Base-by-base conservation (phyloP, 2,113 vertebrate species). In the Barnardius zonarius region DNA sequence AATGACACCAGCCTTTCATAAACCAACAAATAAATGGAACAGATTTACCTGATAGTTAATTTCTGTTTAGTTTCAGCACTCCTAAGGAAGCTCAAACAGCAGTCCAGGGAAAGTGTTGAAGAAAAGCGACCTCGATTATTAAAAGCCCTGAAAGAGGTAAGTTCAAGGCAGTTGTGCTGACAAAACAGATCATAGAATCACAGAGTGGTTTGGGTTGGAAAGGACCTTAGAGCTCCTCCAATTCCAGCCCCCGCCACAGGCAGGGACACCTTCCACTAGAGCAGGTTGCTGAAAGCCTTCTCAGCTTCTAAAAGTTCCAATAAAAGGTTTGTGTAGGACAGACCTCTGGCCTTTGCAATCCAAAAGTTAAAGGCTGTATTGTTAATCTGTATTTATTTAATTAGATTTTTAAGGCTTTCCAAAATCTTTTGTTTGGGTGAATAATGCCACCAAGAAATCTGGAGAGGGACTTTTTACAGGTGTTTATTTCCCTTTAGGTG, bases 81-180 rank as follows among this genome's bases (percentile, higher is more conserved):
- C 97, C 97, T 99, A 94, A 98, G 99, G 97, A 99, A 99, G 94
- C 98, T 99, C 92, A 99, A 99, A 93, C 99, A 99, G 94, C 99
- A 99, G 39, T 99, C 99, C 97, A 98, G 99, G 96, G 99, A 99
- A 98, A 99, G 97, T 79, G 99, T 99, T 95, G 99, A 99, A 98
- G 99, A 99, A 97, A 99, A 99, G 97, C 97, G 99, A 98, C 99
- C 99, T 94, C 98, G 99, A 67, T 98, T 99, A 95, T 97, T 99
- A 92, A 99, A 99, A 98, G 99, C 99, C 90, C 98, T 99, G 86
- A 99, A 99, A 97, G 99, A 99, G 98, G 99, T 99, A 95, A 92
- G 92, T 33, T 82, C 6, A 51, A 57, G 35, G n/a, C 35, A 63
- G 67, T 48, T 61, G 22, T 80, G 23, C 46, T 95, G 76, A 3